Conservation (phyloP, 2,113 vertebrate genomes). For the Scopus umbretta region DNA sequence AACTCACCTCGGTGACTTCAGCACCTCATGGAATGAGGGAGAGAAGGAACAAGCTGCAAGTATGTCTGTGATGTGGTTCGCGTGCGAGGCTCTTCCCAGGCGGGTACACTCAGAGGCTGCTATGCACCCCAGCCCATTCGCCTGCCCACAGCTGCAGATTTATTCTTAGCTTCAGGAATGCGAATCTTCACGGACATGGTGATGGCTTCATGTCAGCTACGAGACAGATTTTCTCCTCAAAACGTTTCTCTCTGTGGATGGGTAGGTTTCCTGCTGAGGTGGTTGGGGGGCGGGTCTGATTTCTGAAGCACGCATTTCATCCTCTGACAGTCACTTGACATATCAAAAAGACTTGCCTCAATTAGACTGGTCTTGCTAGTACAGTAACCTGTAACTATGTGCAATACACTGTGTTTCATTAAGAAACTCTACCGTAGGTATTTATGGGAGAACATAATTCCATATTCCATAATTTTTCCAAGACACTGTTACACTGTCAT, state of each 20-base stretch:
- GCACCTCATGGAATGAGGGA: background rate
- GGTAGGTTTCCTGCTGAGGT: background rate
- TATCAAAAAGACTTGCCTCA: background rate
- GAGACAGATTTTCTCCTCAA: background rate
- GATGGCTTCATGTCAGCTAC: background rate
- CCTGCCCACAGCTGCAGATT: background rate
- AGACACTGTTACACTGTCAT: background rate
- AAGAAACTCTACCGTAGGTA: background rate
- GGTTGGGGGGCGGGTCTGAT: background rate
- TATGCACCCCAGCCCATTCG: background rate
- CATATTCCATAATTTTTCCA: background rate
- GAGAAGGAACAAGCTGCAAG: background rate
- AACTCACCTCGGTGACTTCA: background rate
- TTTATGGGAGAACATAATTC: background rate
- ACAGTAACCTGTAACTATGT: background rate
- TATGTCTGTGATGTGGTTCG: background rate
- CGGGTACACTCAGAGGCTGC: fast-evolving
- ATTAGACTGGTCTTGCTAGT: background rate
- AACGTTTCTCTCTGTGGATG: background rate
- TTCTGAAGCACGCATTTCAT: background rate
- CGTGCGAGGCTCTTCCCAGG: background rate
- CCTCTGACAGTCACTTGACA: background rate
- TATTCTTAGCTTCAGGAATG: conserved; percentile 21
- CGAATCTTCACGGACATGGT: fast-evolving
- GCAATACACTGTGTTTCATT: background rate